Conservation (phyloP, 2,797 vertebrate genomes). For the Balearica regulorum region DNA sequence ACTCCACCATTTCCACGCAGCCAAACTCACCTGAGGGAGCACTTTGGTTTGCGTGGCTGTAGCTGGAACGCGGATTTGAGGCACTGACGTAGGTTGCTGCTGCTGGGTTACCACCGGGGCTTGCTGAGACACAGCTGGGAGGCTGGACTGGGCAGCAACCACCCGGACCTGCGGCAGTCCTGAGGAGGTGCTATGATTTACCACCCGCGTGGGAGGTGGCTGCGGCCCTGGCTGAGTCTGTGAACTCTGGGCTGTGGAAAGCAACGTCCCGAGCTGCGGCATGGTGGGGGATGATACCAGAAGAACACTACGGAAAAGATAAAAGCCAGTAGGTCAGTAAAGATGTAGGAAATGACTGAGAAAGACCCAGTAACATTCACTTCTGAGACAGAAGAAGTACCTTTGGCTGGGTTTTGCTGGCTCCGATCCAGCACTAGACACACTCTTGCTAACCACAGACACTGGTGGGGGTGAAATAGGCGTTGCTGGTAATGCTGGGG, state of each 20-base stretch:
- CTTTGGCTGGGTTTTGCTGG: constrained; percentile 86
- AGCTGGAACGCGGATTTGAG: constrained; percentile 89
- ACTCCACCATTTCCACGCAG: neutral
- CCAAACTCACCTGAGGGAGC: constrained; percentile 85
- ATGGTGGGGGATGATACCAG: constrained; percentile 91
- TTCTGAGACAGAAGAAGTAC: constrained; percentile 54
- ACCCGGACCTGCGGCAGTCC: constrained; percentile 92
- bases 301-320: constrained; percentile 78
- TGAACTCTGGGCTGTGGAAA: constrained; percentile 80
- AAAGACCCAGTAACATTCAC: neutral
- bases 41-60: constrained; percentile 85
- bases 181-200: constrained; percentile 79
- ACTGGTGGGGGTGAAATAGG: constrained; percentile 77
- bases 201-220: constrained; percentile 73
- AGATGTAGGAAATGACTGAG: neutral
- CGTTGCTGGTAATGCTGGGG: constrained; percentile 85
- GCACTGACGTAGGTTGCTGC: constrained; percentile 75
- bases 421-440: constrained; percentile 73
- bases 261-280: constrained; percentile 89
- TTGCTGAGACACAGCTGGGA: constrained; percentile 79
- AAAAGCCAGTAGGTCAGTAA: neutral
- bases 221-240: constrained; percentile 76
- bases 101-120: constrained; percentile 75
- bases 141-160: constrained; percentile 83
- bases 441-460: constrained; percentile 80